Evolutionary conservation across 2,888 invertebrate genomes (phyloP), one percentile per base, ranked within the genome.

Genomic region (Craniophora ligustri): DNA sequence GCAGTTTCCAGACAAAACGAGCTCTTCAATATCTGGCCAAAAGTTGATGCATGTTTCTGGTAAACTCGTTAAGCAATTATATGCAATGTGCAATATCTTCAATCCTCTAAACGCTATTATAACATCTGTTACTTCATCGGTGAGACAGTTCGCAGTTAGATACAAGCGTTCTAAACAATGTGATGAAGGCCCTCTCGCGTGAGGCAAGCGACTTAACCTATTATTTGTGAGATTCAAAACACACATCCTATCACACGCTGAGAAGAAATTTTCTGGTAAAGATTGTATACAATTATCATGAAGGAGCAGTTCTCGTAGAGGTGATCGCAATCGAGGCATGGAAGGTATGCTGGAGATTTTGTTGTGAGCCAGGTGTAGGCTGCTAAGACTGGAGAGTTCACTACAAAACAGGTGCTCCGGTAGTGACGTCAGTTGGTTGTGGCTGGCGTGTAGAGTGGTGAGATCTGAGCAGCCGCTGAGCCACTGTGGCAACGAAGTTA

Each of bases 1-100:
- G 78, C 96, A 95, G 81, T 98, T 98, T 23, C 98, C 98, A 1
- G 97, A 97, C 38, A 98, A 79, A 1, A 97, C 95, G 23, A 98
- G 85, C 79, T 97, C 97, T 88, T 98, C 97, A 64, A 98, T 93
- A 68, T 97, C 96, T 1, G 94, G 94, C 97, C 97, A 97, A 75
- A 95, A 95, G 41, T 94, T 94, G 18, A 96, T 94, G 77, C 97
- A 97, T 64, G 95, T 95, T 73, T 97, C 96, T 0, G 97, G 96
- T 61, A 97, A 87, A 18, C 93, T 92, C 1, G 96, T 96, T 28
- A 97, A 90, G 63, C 96, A 96, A 78, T 97, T 98, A 75, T 97
- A 97, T 2, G 97, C 97, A 10, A 96, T 94, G 77, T 97, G 97
- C 13, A 98, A 87, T 53, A 95, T 94, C 76, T 95, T 95, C 18